Percentiles rank a stretch among this genome's conserved stretches.
phyloP scores from a whole-genome alignment of 2,888 invertebrate species.

The Dascillus cervinus region DNA sequence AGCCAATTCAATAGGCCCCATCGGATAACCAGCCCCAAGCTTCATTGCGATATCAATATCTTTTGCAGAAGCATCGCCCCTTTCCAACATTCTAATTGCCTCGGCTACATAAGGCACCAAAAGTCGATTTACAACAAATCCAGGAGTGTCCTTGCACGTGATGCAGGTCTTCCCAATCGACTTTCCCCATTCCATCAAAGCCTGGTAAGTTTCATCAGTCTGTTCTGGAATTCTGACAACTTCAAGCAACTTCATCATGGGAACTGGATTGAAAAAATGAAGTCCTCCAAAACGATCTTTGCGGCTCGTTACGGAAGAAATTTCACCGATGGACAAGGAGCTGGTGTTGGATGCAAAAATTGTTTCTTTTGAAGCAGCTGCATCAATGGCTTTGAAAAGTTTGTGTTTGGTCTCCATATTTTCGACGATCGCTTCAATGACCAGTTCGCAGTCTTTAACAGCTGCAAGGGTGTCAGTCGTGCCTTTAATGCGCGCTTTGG shows the following conservation, averaged over 20 bases:
- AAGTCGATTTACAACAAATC: constrained; percentile 84
- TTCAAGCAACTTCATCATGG: constrained; percentile 83
- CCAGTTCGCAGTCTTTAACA: constrained; percentile 61
- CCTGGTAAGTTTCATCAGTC: constrained; percentile 64
- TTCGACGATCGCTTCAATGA: constrained; percentile 83
- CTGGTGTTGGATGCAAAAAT: constrained; percentile 87
- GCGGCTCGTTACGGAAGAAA: constrained; percentile 64
- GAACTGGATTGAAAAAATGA: constrained; percentile 90
- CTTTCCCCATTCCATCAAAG: constrained; percentile 73
- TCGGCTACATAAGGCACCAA: constrained; percentile 78
- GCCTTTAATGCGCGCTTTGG: constrained; percentile 53
- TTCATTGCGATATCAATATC: constrained; percentile 83
- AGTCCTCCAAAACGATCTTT: constrained; percentile 74
- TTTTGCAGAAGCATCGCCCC: constrained; percentile 58
- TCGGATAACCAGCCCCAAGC: constrained; percentile 73
- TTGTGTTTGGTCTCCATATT: constrained; percentile 64
- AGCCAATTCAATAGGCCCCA: constrained; percentile 74
- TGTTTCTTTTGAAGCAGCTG: constrained; percentile 62
- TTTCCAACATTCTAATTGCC: constrained; percentile 69
- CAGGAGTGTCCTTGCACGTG: constrained; percentile 85
- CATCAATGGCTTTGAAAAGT: constrained; percentile 65
- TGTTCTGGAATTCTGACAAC: constrained; percentile 69
- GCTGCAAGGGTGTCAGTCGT: constrained; percentile 54
- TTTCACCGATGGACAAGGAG: constrained; percentile 75
- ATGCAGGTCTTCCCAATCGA: constrained; percentile 76